phyloP scores from a whole-genome alignment of 2,888 invertebrate genomes.

The Caenorhabditis sp. region DNA sequence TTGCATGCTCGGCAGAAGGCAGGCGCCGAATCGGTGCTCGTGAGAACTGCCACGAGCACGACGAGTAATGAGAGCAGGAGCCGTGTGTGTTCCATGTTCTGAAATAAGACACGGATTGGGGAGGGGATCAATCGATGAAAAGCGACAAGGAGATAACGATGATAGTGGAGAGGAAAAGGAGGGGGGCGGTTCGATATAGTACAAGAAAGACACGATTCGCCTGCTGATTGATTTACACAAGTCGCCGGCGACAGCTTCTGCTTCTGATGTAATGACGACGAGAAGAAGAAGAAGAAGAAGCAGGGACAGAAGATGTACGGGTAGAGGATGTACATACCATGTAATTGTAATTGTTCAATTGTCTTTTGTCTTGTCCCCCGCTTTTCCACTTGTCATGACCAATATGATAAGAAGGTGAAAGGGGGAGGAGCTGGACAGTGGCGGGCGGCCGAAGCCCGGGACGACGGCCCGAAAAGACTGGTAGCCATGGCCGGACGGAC shows the following conservation, averaged over 20 bases:
- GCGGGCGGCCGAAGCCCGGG: background rate
- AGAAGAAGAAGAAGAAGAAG: conserved; percentile 23
- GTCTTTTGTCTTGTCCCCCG: conserved; percentile 48
- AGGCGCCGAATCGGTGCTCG: conserved; percentile 41
- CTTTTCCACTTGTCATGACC: conserved; percentile 44
- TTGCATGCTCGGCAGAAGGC: conserved; percentile 67
- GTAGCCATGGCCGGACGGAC: conserved; percentile 1
- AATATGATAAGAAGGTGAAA: conserved; percentile 54
- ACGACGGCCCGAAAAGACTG: conserved; percentile 8
- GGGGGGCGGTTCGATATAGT: conserved; percentile 51
- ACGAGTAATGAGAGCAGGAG: conserved; percentile 22
- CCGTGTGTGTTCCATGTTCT: conserved; percentile 30
- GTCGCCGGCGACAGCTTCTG: conserved; percentile 47
- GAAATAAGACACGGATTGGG: conserved; percentile 8
- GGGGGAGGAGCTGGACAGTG: conserved; percentile 46
- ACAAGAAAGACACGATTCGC: conserved; percentile 43
- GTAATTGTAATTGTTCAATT: conserved; percentile 55
- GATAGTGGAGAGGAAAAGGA: conserved; percentile 22
- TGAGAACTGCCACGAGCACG: conserved; percentile 10
- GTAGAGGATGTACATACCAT: conserved; percentile 55
- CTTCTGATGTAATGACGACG: conserved; percentile 55
- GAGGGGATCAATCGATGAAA: conserved; percentile 25
- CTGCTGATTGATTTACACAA: conserved; percentile 57
- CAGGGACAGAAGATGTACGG: conserved; percentile 42
- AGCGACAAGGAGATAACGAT: conserved; percentile 32